phyloP scores from a whole-genome alignment of 2,797 vertebrate genomes.

The Onychomys torridus region DNA sequence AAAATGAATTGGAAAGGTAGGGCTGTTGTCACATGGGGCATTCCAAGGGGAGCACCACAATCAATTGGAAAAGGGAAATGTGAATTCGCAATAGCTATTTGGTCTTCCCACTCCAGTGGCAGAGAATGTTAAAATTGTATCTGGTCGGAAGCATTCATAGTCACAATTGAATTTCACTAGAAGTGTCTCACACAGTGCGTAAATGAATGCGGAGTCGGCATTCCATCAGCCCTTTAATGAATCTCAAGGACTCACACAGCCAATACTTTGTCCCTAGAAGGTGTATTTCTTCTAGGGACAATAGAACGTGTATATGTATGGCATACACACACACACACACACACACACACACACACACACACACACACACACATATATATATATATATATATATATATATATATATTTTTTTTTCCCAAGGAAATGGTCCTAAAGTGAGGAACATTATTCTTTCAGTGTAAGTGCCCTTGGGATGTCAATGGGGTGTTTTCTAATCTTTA shows the following conservation, averaged over 20 bases:
- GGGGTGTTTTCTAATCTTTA: conserved; percentile 79
- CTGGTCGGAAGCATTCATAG: conserved; percentile 66
- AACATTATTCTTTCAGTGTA: conserved; percentile 81
- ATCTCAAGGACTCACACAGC: conserved; percentile 55
- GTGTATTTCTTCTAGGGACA: conserved; percentile 5
- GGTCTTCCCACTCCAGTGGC: conserved; percentile 44
- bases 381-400: too few species aligned
- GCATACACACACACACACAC: background rate
- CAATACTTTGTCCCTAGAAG: conserved; percentile 53
- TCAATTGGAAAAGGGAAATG: conserved; percentile 64
- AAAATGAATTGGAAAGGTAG: conserved; percentile 77
- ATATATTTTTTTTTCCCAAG: conserved; percentile 57
- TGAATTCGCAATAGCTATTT: conserved; percentile 73
- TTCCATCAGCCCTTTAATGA: conserved; percentile 64
- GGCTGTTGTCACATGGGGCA: conserved; percentile 17
- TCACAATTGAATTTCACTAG: conserved; percentile 66
- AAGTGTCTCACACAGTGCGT: conserved; percentile 15
- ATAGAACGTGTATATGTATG: conserved; percentile 3
- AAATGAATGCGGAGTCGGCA: conserved; percentile 60
- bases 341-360: too few species aligned
- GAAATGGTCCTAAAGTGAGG: conserved; percentile 71
- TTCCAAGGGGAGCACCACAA: conserved; percentile 71
- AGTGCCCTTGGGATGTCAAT: conserved; percentile 84
- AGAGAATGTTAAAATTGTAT: conserved; percentile 71
- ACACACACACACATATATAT: too few species aligned